phyloP scores from a whole-genome alignment of 2,113 vertebrate genomes.

The Malurus alboscapulatus region DNA sequence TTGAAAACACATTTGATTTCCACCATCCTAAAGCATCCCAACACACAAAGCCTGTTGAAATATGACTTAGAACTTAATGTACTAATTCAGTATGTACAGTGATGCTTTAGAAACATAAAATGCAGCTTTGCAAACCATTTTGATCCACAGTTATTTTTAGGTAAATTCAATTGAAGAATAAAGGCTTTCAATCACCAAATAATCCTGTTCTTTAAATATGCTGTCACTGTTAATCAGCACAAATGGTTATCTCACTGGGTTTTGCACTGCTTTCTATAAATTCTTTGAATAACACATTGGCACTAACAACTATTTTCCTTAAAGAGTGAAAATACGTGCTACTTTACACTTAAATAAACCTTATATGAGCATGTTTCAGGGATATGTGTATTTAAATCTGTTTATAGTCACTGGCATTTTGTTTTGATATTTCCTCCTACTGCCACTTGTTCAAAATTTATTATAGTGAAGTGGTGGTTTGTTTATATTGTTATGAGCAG shows the following conservation, averaged over 20 bases:
- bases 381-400: neutral
- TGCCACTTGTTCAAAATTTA: neutral
- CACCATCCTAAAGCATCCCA: neutral
- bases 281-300: neutral
- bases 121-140: fast-evolving
- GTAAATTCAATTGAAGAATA: neutral
- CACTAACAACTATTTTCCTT: neutral
- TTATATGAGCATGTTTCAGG: neutral
- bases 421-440: neutral
- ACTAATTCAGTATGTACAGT: neutral
- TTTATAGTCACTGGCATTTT: neutral
- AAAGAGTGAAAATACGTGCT: neutral
- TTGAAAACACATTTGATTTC: neutral
- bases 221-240: neutral
- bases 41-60: neutral
- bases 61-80: neutral
- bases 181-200: neutral
- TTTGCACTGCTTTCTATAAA: neutral
- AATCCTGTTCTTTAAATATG: neutral
- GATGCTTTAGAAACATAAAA: neutral
- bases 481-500: neutral
- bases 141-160: neutral
- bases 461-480: neutral
- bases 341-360: conserved; percentile 12
- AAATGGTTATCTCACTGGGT: neutral